Base-by-base conservation (phyloP, 2,888 invertebrate species). In the Yponomeuta sedellus region DNA sequence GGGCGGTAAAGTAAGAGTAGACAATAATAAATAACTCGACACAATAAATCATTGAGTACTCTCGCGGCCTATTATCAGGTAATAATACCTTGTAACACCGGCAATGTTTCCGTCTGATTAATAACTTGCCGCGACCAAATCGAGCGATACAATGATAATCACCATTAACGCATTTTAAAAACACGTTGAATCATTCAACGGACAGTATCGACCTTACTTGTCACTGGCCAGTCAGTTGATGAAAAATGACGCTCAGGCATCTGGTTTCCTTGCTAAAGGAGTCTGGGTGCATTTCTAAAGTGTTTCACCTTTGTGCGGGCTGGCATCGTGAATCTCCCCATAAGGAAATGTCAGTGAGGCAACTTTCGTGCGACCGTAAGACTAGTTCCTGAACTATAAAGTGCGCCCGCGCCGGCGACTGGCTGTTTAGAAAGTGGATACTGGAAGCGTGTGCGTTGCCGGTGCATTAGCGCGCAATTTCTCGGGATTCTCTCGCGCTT, bases 401-500 rank as follows among this genome's bases (percentile, higher is more conserved):
- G 78, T 72, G 78, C 73, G 64, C 20, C 73, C 73, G 72, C 75
- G 71, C 44, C 44, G 44, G 44, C 44, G 78, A 77, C 77, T 78
- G 79, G 85, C 84, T 78, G 86, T 88, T 90, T 90, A 91, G 91
- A 91, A 91, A 91, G 91, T 88, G 88, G 88, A 83, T 83, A 81
- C 77, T 52, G 44, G 44, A 52, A 82, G 78, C 83, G 82, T 77
- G 80, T 80, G 80, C 75, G 76, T 73, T 79, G 77, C 73, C 69
- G 73, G 73, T 73, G 81, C 82, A 80, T 84, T 85, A 81, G 83
- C 83, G 82, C 82, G 80, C 79, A 81, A 89, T 90, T 90, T 91
- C 90, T 85, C 86, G 86, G 88, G 90, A 91, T 81, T 88, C 86
- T 88, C 88, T 85, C 84, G 88, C 88, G 85, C 88, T 91, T 90